Evolutionary conservation across 1,140 invertebrate genomes (phyloP), one percentile per base, ranked within the genome.

Genomic region (Aphaenogaster ashmeadi): DNA sequence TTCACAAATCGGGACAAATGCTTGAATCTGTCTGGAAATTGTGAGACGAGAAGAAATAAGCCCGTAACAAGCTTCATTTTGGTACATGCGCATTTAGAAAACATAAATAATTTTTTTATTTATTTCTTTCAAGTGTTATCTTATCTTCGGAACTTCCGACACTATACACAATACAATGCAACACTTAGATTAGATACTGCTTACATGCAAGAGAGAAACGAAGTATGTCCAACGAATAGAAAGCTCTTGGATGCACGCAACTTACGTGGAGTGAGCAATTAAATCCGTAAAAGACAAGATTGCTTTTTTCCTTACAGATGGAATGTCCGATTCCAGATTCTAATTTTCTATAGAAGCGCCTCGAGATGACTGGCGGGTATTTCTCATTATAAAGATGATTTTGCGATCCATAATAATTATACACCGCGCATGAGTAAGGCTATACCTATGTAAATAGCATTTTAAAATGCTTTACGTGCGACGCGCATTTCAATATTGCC

Each of bases 261-360:
- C 13, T 36, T 62, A n/a, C 15, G 9, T 47, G 27, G n/a, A 27
- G 38, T 36, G 21, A 36, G 75, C 75, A 64, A 79, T 79, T 36
- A 79, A 64, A n/a, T 79, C 75, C 44, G 18, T 21, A 44, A 66
- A 41, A 66, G 75, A 79, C 58, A 47, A 78, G 33, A 44, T 78
- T 62, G 13, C 41, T 50, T 47, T 47, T 50, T 60, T 50, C 2
- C 58, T 36, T 18, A n/a, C 15, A 79, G 58, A 50, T 79, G 44
- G 58, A 64, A 64, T 47, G 56, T 62, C 8, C 62, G 56, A 77
- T 27, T 27, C 21, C 21, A 13, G 56, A 78, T 64, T 36, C 27
- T 64, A 79, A 79, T 79, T 52, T 79, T 36, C 27, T n/a, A 79
- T 8, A 47, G 27, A 64, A 52, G 58, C 44, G 41, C 13, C n/a